These are phyloP conservation scores for Lithodes maja DNA, from an alignment of 2,888 invertebrate genomes.

Conservation along the genomic window DNA sequence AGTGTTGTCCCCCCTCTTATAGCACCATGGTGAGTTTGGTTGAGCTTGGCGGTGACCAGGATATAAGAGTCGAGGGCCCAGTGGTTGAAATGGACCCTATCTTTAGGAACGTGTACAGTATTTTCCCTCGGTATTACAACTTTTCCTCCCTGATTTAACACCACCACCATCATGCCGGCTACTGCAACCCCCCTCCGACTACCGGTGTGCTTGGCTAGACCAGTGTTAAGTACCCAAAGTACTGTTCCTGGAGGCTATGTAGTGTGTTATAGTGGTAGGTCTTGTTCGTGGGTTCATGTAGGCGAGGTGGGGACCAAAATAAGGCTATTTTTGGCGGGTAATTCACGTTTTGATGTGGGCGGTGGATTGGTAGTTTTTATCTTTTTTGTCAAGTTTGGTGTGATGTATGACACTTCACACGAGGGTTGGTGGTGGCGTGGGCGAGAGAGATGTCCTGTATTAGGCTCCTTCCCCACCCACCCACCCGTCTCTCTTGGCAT, in stretches of 20 bases:
- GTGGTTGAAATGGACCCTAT: background rate
- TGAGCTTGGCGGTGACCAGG: background rate
- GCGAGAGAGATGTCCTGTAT: background rate
- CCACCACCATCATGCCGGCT: slow-evolving; percentile 29
- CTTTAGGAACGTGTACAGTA: background rate
- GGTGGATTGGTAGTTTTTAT: background rate
- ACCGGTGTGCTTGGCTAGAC: slow-evolving; percentile 30
- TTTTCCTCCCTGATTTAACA: background rate
- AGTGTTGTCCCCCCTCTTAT: slow-evolving; percentile 31
- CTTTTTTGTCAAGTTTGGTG: background rate
- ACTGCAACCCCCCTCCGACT: slow-evolving; percentile 13
- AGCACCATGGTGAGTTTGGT: slow-evolving; percentile 47
- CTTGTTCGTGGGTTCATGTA: background rate
- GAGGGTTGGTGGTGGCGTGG: slow-evolving; percentile 15
- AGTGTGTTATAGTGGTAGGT: background rate
- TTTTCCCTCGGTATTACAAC: slow-evolving; percentile 1
- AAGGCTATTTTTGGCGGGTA: background rate
- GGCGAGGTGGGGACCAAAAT: background rate
- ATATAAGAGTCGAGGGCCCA: background rate
- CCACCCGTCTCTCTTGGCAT: background rate
- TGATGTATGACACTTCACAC: slow-evolving; percentile 49
- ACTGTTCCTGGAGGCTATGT: slow-evolving; percentile 1
- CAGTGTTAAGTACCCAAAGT: slow-evolving; percentile 16
- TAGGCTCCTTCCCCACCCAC: background rate
- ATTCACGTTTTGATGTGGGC: background rate